phyloP scores from a whole-genome alignment of 2,113 vertebrate genomes.

The Ciconia boyciana region DNA sequence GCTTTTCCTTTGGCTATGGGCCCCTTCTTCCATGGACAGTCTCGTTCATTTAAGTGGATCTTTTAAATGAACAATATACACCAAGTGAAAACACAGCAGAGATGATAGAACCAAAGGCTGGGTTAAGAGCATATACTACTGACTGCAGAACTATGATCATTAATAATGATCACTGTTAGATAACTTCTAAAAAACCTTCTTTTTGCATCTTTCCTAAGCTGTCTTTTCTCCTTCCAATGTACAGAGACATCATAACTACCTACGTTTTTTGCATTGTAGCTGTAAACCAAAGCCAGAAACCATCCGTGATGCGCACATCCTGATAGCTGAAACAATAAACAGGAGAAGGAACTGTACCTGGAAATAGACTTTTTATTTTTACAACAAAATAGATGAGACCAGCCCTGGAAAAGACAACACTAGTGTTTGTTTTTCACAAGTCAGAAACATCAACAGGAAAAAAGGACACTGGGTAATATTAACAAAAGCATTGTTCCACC shows the following conservation, averaged over 20 bases:
- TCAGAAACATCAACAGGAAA: background rate
- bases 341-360: background rate
- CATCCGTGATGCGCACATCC: background rate
- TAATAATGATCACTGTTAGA: background rate
- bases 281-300: background rate
- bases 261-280: background rate
- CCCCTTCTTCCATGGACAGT: background rate
- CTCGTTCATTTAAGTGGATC: background rate
- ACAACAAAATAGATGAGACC: background rate
- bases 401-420: background rate
- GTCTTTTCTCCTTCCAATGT: background rate
- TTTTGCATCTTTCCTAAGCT: background rate
- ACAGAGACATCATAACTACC: background rate
- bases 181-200: background rate
- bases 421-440: background rate
- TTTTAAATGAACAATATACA: accelerated
- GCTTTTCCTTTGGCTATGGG: background rate
- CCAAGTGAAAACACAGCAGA: background rate
- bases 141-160: background rate
- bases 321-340: background rate
- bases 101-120: background rate
- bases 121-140: background rate
- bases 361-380: background rate
- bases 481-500: background rate
- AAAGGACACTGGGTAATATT: background rate